A percentile compares a stretch with the other conserved stretches of the same genome.
These are phyloP conservation scores for Piprites chloris DNA, from an alignment of 2,113 vertebrate species.

Conservation along the genomic window DNA sequence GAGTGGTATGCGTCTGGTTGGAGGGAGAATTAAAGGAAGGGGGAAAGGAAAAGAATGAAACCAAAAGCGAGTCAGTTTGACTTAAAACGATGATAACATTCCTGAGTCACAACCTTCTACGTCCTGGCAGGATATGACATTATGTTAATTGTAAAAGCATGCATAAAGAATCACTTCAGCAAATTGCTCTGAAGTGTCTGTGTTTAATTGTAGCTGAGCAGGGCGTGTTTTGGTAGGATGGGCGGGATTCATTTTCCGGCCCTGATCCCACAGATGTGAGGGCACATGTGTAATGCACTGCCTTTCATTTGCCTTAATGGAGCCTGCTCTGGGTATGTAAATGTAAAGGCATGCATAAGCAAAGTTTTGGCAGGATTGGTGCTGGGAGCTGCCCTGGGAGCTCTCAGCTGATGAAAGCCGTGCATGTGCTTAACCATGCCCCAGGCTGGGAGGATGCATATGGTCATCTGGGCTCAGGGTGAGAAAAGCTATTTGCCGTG, in stretches of 20 bases:
- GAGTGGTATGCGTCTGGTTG: background rate
- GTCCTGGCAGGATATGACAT: background rate
- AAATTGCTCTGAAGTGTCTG: conserved; percentile 11
- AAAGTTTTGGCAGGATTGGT: background rate
- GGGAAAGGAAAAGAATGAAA: background rate
- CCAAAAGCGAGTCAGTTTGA: background rate
- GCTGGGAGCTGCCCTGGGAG: background rate
- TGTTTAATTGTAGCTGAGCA: conserved; percentile 19
- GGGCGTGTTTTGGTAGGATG: background rate
- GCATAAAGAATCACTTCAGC: background rate
- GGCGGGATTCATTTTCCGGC: background rate
- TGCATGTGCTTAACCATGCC: background rate
- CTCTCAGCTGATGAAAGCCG: background rate
- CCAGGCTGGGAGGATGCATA: background rate
- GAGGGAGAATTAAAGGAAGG: background rate
- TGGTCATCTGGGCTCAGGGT: background rate
- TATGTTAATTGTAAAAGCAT: conserved; percentile 53
- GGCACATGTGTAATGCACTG: background rate
- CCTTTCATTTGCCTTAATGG: background rate
- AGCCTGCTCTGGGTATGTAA: background rate
- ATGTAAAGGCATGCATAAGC: background rate
- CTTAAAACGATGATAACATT: conserved; percentile 18
- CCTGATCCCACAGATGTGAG: conserved; percentile 13
- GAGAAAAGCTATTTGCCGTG: background rate
- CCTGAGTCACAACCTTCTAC: conserved; percentile 9